Evolutionary conservation across 1,140 invertebrate species (phyloP), one percentile per base, ranked within the genome.

Genomic region (Drosophila triauraria): DNA sequence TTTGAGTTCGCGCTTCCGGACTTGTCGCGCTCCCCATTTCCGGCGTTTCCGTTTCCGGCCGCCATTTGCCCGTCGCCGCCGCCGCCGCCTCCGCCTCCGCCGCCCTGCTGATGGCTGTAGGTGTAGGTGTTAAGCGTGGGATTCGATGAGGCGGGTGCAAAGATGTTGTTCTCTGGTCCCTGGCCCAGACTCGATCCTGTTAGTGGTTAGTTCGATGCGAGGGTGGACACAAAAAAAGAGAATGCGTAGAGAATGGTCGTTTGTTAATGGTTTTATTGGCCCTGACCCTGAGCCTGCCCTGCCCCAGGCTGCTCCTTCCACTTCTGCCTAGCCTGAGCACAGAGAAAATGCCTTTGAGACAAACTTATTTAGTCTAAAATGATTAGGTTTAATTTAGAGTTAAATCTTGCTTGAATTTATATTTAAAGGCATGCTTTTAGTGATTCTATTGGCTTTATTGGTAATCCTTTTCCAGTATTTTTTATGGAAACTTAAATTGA

Each of bases 151-250:
- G 84, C 91, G 48, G 91, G 81, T 78, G 92, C 82, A 57, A 91
- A 90, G 43, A 93, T 90, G 32, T 88, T 92, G 75, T 92, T 92
- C 65, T 93, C 92, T 1, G 92, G 91, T 38, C 91, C 91, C 38
- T 91, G 91, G 60, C 92, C 93, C 47, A 92, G 62, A 71, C 91
- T 93, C 9, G 92, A 85, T 92, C 92, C 92, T 93, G 77, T 72
- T 77, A 40, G 53, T 76, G 42, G 44, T 65, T 75, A 53, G 47
- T 76, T 6, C 6, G 10, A 27, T 23, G 30, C 59, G 61, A 17
- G n/a, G 25, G 35, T 20, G 8, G 12, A 27, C 60, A 63, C 10
- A 25, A 60, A 30, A 46, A n/a, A 30, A 54, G 32, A 54, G 40
- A 68, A 53, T 54, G 67, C 50, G 62, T 12, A 30, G 27, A 30